Evolutionary conservation across 2,888 invertebrate genomes (phyloP).

Genomic region (Lepidocyrtoides sp.): DNA sequence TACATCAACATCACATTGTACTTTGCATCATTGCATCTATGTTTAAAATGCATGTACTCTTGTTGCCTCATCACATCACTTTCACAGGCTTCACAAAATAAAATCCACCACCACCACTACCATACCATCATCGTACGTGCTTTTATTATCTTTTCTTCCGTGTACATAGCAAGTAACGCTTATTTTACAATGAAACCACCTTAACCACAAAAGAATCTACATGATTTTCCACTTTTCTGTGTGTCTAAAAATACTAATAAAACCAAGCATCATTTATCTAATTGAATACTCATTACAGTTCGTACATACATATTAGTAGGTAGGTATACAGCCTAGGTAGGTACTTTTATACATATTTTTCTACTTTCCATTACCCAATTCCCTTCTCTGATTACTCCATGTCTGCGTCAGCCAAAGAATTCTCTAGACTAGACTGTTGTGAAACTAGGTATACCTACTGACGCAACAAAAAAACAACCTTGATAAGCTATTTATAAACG

Average conservation of each 20-base stretch:
- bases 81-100: background rate
- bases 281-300: background rate
- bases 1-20: no score
- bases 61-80: background rate
- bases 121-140: background rate
- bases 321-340: no score
- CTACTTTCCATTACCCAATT: no score
- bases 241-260: background rate
- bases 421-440: no score
- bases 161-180: background rate
- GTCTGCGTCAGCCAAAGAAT: no score
- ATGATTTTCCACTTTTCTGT: constrained; percentile 52
- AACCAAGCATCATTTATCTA: constrained; percentile 7
- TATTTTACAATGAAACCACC: background rate
- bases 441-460: background rate
- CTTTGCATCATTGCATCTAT: no score
- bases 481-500: background rate
- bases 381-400: no score
- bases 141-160: background rate
- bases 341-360: no score
- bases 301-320: no score
- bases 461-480: background rate
- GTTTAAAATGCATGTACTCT: background rate
- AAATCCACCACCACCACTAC: background rate
- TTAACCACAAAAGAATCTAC: background rate